Conservation (phyloP, 37 sponge, comb jelly and placozoan species). For the Halichondria panicea region DNA sequence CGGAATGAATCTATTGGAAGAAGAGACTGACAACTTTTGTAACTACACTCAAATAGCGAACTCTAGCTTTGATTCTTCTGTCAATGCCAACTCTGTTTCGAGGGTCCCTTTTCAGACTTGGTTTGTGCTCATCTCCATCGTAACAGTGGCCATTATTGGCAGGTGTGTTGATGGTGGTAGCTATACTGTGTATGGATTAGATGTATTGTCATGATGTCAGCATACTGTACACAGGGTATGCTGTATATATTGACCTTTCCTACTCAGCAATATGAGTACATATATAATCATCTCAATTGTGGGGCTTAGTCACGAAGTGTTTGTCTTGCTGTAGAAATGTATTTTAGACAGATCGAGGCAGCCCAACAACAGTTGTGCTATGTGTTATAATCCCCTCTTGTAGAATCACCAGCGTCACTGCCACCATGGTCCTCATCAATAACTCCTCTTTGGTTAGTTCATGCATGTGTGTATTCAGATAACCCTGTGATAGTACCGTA, state of each 20-base stretch:
- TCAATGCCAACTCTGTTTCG: constrained; percentile 28
- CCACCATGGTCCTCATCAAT: constrained; percentile 55
- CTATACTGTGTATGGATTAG: not conserved
- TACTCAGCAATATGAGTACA: not conserved
- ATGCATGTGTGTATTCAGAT: not conserved
- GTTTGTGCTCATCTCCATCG: constrained; percentile 22
- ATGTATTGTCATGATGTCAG: not conserved
- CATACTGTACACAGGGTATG: not conserved
- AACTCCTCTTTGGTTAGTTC: constrained; percentile 65
- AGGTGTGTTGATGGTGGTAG: constrained; percentile 33
- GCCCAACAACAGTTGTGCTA: no score
- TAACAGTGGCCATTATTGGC: not conserved
- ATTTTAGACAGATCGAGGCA: no score
- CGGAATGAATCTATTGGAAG: no score
- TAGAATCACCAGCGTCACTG: constrained; percentile 40
- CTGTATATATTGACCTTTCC: not conserved
- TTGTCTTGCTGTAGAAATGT: no score
- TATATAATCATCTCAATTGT: no score
- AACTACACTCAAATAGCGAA: no score
- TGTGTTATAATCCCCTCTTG: not conserved
- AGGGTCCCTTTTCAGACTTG: constrained; percentile 51
- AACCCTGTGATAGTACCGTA: not conserved
- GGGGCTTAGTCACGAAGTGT: no score
- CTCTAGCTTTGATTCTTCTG: constrained; percentile 1
- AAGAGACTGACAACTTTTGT: no score